Conservation (phyloP, 2,113 vertebrate species). For the Gallinago media region DNA sequence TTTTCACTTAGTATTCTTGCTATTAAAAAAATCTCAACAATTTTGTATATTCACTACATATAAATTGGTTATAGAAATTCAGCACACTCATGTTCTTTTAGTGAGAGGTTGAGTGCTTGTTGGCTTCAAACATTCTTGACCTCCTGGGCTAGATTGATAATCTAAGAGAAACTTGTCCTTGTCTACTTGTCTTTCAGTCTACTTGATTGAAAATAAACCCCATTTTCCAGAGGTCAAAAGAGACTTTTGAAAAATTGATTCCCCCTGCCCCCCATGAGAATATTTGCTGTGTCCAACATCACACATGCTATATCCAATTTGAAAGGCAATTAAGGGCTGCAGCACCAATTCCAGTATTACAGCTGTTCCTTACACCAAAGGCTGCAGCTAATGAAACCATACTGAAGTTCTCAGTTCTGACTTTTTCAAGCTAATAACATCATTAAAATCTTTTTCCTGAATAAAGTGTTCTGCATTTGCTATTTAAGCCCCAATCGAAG, state of each 20-base stretch:
- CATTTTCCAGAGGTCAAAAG: neutral
- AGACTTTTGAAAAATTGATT: neutral
- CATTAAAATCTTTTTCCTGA: neutral
- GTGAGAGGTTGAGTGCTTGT: neutral
- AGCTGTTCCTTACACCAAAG: neutral
- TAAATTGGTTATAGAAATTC: neutral
- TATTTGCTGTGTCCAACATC: neutral
- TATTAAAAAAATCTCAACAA: neutral
- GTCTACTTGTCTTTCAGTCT: neutral
- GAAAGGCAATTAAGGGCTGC: neutral
- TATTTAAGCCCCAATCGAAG: neutral
- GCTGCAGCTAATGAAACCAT: neutral
- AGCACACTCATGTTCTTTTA: neutral
- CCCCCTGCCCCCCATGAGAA: rapidly evolving
- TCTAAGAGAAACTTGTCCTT: neutral
- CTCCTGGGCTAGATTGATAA: neutral
- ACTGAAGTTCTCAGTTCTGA: neutral
- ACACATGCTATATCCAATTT: too few species aligned
- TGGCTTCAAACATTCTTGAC: neutral
- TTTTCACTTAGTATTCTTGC: neutral
- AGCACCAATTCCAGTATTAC: neutral
- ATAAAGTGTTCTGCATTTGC: neutral
- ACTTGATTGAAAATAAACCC: neutral
- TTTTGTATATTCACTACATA: neutral
- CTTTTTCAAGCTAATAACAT: neutral